Percentiles rank a stretch among this genome's conserved stretches.
Conservation (phyloP, 2,113 vertebrate genomes). For the human (Homo sapiens) region GRCh38 chr13:93275001-93275500, state of each 20-base stretch:
- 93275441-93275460: background rate
- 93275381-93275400: background rate
- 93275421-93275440: background rate
- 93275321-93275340: slow-evolving; percentile 56
- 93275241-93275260: slow-evolving; percentile 80
- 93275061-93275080: slow-evolving; percentile 63
- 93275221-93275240: slow-evolving; percentile 77
- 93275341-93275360: background rate
- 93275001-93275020: slow-evolving; percentile 42
- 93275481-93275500: background rate
- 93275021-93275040: slow-evolving; percentile 65
- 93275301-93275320: slow-evolving; percentile 32
- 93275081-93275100: background rate
- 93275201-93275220: slow-evolving; percentile 79
- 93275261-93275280: slow-evolving; percentile 76
- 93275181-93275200: slow-evolving; percentile 81
- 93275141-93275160: slow-evolving; percentile 70
- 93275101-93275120: slow-evolving; percentile 71
- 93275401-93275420: background rate
- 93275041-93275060: slow-evolving; percentile 70
- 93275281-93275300: slow-evolving; percentile 66
- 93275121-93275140: slow-evolving; percentile 59
- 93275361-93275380: slow-evolving; percentile 18
- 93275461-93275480: background rate
- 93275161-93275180: slow-evolving; percentile 49